These are phyloP conservation scores for Hystrix brachyura DNA, from an alignment of 2,113 vertebrate species.

Conservation along the genomic window DNA sequence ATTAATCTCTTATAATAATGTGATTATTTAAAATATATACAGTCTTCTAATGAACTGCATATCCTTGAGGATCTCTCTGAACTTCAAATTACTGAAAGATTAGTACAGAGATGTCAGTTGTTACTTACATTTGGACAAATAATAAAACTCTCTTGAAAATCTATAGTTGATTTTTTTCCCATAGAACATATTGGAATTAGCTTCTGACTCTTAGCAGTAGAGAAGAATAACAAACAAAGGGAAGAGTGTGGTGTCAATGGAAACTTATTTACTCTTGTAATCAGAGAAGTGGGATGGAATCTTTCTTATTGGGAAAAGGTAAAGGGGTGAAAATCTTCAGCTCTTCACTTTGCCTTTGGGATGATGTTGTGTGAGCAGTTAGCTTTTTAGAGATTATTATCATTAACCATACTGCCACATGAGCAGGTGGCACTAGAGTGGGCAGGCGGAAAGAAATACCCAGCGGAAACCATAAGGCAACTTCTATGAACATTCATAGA, in stretches of 20 bases:
- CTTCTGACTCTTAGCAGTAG: neutral
- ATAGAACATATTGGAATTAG: conserved; percentile 23
- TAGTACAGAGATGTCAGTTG: neutral
- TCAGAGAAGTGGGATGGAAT: neutral
- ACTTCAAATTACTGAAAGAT: conserved; percentile 41
- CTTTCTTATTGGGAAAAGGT: neutral
- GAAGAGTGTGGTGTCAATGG: neutral
- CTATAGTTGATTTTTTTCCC: neutral
- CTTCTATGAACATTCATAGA: neutral
- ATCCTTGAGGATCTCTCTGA: conserved; percentile 21
- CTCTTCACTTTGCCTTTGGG: conserved; percentile 23
- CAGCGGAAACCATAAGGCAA: neutral
- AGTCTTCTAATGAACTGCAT: conserved; percentile 24
- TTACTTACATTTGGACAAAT: conserved; percentile 55
- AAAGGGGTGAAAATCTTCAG: neutral
- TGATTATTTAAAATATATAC: conserved; percentile 40
- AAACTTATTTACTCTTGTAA: neutral
- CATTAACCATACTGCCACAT: neutral
- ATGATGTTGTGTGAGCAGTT: neutral
- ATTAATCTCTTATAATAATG: conserved; percentile 62
- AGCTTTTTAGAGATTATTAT: neutral
- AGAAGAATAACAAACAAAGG: neutral
- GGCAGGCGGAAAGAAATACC: neutral
- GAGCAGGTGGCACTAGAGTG: neutral
- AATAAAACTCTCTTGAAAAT: conserved; percentile 24